Base-by-base conservation (phyloP, 2,797 vertebrate genomes). In the Chromobotia macracanthus region DNA sequence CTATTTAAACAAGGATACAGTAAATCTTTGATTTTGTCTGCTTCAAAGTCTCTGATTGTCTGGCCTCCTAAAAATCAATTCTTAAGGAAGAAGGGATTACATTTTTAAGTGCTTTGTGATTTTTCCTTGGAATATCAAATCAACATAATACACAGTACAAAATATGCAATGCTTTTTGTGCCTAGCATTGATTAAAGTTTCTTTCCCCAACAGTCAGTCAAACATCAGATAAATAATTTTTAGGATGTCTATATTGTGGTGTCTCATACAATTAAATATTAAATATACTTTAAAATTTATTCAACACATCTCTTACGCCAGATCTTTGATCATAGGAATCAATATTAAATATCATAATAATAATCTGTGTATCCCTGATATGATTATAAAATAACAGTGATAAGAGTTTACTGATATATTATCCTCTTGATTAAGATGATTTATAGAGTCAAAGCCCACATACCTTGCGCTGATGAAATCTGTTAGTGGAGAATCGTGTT, bases 31-130 rank as follows among this genome's bases (percentile, higher is more conserved):
- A 69, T 77, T 60, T 58, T 60, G 55, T 44, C 11, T 77, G 53
- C 66, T 50, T 77, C 53, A 70, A 70, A 77, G 66, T 12, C 65
- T 70, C 3, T 61, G 55, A 70, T 77, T 77, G 55, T 61, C 66
- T 70, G 55, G 23, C 55, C 75, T 70, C 55, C 70, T 61, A 12
- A 70, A 70, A 69, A 0, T 23, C 31, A 31, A 53, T 77, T 55
- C 55, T 77, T 44, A n/a, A 61, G 44, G 53, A 70, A 23, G 55
- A 77, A 50, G 51, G 51, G 35, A 77, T 61, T 69, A 55, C 28
- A 50, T 70, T 77, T 23, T 38, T 70, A 77, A 77, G 66, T 70
- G 66, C 25, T 70, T 70, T 38, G 31, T 31, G 55, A 10, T 60
- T 77, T 60, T 61, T 58, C 55, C 38, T 70, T 12, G 25, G 75